These are phyloP conservation scores for Rhyacophila brunnea DNA, from an alignment of 1,140 invertebrate genomes.

Conservation along the genomic window DNA sequence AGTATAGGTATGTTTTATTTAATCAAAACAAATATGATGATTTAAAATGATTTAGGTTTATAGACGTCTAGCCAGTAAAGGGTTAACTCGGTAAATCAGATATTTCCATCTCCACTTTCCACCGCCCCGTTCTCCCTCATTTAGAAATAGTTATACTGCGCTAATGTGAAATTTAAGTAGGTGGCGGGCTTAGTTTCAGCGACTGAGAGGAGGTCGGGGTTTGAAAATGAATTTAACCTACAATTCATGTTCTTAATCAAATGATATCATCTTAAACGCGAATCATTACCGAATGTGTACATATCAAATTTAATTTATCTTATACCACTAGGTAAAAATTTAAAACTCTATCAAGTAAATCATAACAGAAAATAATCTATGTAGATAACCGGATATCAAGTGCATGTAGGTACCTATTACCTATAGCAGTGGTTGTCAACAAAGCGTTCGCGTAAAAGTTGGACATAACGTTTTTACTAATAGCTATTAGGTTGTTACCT, in stretches of 20 bases:
- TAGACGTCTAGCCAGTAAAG: too few relatives aligned
- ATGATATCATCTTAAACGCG: neutral
- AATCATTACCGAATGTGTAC: neutral
- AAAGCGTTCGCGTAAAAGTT: too few relatives aligned
- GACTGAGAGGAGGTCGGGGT: neutral
- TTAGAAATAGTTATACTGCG: slow-evolving; percentile 22
- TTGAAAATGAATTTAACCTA: neutral
- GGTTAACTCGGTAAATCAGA: neutral
- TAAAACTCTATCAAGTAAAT: neutral
- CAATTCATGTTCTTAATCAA: neutral
- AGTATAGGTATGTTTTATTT: too few relatives aligned
- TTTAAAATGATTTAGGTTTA: too few relatives aligned
- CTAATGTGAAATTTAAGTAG: slow-evolving; percentile 33
- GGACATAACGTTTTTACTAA: too few relatives aligned
- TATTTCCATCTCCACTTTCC: slow-evolving; percentile 6
- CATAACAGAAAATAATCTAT: too few relatives aligned
- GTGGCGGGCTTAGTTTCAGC: neutral
- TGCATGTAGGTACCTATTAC: too few relatives aligned
- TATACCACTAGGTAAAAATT: neutral
- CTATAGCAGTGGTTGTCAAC: too few relatives aligned
- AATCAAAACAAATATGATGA: too few relatives aligned
- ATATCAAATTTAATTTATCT: neutral
- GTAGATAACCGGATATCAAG: too few relatives aligned
- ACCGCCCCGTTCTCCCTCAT: neutral
- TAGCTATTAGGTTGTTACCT: too few relatives aligned